Conservation (phyloP, 2,797 vertebrate genomes). For the Oryzias dopingdopingensis region DNA sequence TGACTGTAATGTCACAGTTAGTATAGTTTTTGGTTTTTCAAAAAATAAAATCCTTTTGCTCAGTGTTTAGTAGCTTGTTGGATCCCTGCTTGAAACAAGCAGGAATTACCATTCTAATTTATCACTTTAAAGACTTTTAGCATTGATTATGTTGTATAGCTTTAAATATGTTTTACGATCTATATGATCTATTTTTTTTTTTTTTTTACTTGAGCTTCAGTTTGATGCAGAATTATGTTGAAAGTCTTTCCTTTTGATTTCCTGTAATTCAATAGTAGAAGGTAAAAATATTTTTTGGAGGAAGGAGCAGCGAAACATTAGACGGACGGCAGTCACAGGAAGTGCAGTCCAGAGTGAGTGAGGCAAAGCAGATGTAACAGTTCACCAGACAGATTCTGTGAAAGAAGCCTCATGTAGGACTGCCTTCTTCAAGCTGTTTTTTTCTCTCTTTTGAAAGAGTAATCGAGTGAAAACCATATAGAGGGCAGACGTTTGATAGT, state of each 20-base stretch:
- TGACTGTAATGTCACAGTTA: constrained; percentile 25
- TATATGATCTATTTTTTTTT: constrained; percentile 60
- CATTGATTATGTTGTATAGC: constrained; percentile 28
- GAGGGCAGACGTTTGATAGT: constrained; percentile 39
- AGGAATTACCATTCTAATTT: not conserved
- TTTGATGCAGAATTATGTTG: constrained; percentile 84
- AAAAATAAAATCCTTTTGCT: constrained; percentile 21
- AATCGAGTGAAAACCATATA: constrained; percentile 25
- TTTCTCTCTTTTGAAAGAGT: constrained; percentile 40
- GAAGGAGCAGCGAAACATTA: constrained; percentile 81
- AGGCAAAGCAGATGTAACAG: constrained; percentile 68
- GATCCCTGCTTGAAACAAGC: constrained; percentile 1
- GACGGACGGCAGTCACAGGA: constrained; percentile 73
- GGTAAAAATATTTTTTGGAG: constrained; percentile 94
- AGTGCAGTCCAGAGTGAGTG: constrained; percentile 75
- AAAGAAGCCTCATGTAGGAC: constrained; percentile 28
- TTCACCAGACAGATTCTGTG: constrained; percentile 68
- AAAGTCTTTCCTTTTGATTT: constrained; percentile 88
- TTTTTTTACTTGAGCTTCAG: constrained; percentile 73
- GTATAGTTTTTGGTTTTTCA: constrained; percentile 14
- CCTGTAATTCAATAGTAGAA: constrained; percentile 93
- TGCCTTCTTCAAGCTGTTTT: constrained; percentile 60
- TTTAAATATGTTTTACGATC: constrained; percentile 40
- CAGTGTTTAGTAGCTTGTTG: constrained; percentile 6
- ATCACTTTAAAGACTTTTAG: not conserved